A percentile compares a stretch with the other conserved stretches of the same genome.
Conservation (phyloP, 2,888 invertebrate genomes). For the Ecliptopera silaceata region DNA sequence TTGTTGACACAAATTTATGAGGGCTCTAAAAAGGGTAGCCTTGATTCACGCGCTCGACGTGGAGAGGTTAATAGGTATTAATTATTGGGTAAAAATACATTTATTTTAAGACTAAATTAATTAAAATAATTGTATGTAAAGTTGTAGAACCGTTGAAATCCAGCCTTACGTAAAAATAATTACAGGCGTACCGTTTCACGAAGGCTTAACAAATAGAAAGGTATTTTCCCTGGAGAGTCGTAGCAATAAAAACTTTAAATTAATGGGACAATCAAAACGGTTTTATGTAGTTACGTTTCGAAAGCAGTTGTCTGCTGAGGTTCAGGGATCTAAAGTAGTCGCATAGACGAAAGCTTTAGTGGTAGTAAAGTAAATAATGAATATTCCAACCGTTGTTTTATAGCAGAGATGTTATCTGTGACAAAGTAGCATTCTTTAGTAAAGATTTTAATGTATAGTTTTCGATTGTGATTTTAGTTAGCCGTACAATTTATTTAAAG, state of each 20-base stretch:
- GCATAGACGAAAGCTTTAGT: constrained; percentile 16
- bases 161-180: constrained; percentile 42
- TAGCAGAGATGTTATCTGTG: constrained; percentile 1
- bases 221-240: constrained; percentile 45
- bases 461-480: too few relatives aligned
- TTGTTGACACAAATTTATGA: constrained; percentile 77
- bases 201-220: constrained; percentile 40
- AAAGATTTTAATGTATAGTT: background rate
- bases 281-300: constrained; percentile 40
- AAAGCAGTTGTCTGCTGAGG: constrained; percentile 19
- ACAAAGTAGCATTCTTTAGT: background rate
- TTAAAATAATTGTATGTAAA: background rate
- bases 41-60: constrained; percentile 45
- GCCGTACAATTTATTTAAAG: too few relatives aligned
- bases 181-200: constrained; percentile 35
- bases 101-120: background rate
- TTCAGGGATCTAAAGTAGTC: constrained; percentile 16
- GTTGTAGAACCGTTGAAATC: background rate
- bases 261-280: constrained; percentile 45
- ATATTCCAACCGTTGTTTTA: constrained; percentile 25
- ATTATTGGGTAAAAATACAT: background rate
- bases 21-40: constrained; percentile 63
- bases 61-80: constrained; percentile 25
- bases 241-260: constrained; percentile 55
- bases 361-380: constrained; percentile 23